Percentiles rank a stretch among this genome's conserved stretches.
These are phyloP conservation scores for Thamnophis elegans DNA, from an alignment of 2,797 vertebrate species.

Conservation along the genomic window DNA sequence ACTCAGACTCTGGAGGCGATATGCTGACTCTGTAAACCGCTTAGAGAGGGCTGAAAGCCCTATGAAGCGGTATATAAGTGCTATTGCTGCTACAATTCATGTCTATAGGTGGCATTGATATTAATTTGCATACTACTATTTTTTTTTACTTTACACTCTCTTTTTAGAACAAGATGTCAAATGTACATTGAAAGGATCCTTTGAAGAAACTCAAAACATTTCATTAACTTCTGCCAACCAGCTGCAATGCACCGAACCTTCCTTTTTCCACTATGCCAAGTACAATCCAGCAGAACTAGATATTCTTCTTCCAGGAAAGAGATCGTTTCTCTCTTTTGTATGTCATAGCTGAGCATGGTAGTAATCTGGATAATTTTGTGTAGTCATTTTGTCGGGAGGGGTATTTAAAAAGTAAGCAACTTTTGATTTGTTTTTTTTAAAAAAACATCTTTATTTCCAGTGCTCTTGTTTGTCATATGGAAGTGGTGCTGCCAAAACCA, in stretches of 20 bases:
- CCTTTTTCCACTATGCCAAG: slow-evolving; percentile 77
- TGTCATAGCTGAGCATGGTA: slow-evolving; percentile 40
- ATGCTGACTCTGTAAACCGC: too few species aligned
- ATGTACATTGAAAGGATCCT: slow-evolving; percentile 79
- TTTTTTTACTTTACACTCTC: slow-evolving; percentile 29
- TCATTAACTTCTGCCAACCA: slow-evolving; percentile 20
- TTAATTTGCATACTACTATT: background rate
- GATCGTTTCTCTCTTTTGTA: slow-evolving; percentile 54
- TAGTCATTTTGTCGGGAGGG: background rate
- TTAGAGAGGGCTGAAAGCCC: too few species aligned
- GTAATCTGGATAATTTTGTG: slow-evolving; percentile 13
- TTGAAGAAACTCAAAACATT: slow-evolving; percentile 68
- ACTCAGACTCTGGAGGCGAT: too few species aligned
- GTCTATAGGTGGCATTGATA: background rate
- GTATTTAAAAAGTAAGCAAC: background rate
- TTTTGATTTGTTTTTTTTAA: background rate
- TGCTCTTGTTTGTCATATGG: slow-evolving; percentile 38
- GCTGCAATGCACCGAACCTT: slow-evolving; percentile 31
- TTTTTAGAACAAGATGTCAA: slow-evolving; percentile 67
- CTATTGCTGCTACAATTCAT: too few species aligned
- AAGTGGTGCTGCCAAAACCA: background rate
- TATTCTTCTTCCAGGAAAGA: slow-evolving; percentile 52
- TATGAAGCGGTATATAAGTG: too few species aligned
- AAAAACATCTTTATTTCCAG: slow-evolving; percentile 54
- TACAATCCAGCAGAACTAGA: slow-evolving; percentile 68